A percentile compares a stretch with the other conserved stretches of the same genome.
phyloP scores from a whole-genome alignment of 2,113 vertebrate genomes.

The Phyllostomus discolor region DNA sequence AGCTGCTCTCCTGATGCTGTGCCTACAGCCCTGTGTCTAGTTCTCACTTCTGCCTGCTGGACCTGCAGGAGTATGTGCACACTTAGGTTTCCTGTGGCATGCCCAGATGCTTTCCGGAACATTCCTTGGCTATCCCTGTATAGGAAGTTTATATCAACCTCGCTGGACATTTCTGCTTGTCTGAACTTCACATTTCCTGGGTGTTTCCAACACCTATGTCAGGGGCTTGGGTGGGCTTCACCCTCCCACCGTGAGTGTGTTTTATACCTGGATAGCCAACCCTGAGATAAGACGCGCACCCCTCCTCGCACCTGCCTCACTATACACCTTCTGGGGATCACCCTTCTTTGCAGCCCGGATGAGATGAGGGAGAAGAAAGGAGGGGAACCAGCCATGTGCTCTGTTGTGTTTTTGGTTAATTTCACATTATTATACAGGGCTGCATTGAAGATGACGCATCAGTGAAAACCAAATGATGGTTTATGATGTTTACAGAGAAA shows the following conservation, averaged over 20 bases:
- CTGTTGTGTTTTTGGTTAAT: not conserved
- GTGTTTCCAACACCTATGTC: not conserved
- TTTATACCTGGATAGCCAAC: not conserved
- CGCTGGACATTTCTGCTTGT: not conserved
- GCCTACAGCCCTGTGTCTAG: not conserved
- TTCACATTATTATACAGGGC: conserved; percentile 20
- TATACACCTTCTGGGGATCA: not conserved
- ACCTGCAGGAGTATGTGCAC: not conserved
- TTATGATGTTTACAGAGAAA: conserved; percentile 70
- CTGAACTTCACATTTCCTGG: not conserved
- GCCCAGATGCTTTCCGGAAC: not conserved
- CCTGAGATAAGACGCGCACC: not conserved
- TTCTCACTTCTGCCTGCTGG: not conserved
- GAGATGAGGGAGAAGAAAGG: not conserved
- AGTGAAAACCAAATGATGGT: conserved; percentile 62
- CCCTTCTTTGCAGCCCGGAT: not conserved
- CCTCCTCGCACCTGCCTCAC: not conserved
- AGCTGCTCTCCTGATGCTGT: not conserved
- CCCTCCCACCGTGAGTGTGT: not conserved
- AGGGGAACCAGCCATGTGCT: not conserved
- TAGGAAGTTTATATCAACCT: not conserved
- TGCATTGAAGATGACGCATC: not conserved
- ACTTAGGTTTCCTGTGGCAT: not conserved
- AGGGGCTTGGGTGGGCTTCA: not conserved
- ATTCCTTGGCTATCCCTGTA: not conserved